Conservation (phyloP, 2,888 invertebrate species). For the Pachliopta kotzebuea region DNA sequence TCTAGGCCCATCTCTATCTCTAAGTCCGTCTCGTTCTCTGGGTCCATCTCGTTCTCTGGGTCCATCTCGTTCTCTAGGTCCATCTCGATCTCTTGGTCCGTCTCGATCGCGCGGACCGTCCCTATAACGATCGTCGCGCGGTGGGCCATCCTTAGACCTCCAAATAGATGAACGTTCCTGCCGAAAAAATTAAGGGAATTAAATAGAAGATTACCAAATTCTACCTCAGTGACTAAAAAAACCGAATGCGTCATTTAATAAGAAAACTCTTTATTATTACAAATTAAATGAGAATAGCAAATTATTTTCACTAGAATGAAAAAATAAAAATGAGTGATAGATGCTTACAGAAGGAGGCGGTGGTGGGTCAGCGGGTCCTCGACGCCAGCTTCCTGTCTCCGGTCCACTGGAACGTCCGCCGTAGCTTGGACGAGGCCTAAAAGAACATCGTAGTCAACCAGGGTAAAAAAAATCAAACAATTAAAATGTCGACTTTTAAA, state of each 20-base stretch:
- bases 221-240: no score
- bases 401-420: constrained; percentile 67
- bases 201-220: no score
- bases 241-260: no score
- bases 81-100: constrained; percentile 46
- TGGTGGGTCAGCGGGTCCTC: constrained; percentile 61
- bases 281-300: no score
- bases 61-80: constrained; percentile 31
- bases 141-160: constrained; percentile 61
- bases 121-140: constrained; percentile 41
- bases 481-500: no score
- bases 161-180: constrained; percentile 68
- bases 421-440: constrained; percentile 55
- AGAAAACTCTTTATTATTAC: no score
- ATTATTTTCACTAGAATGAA: no score
- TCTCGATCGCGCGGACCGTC: constrained; percentile 36
- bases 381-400: constrained; percentile 63
- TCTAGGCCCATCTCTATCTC: constrained; percentile 48
- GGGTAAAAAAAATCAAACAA: neutral
- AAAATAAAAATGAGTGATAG: no score
- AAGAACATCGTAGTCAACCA: constrained; percentile 7
- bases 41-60: constrained; percentile 45
- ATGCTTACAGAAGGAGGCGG: constrained; percentile 54
- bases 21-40: constrained; percentile 37
- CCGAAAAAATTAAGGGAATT: neutral